Evolutionary conservation across 2,113 vertebrate genomes (phyloP).

Genomic region (Propithecus coquereli): DNA sequence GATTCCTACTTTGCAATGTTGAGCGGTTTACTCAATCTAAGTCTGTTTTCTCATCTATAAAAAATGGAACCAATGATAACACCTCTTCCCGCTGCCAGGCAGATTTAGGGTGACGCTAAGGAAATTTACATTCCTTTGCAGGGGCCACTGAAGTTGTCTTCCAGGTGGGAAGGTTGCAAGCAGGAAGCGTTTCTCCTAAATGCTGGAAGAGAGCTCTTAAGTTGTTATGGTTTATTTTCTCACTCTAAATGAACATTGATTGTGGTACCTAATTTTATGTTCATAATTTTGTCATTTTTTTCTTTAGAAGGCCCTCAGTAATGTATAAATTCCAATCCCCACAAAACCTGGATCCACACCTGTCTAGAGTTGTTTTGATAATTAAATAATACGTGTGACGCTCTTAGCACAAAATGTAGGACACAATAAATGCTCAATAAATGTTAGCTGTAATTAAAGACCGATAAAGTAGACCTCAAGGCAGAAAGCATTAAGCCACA

Average conservation of each 20-base stretch:
- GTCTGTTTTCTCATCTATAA: background rate
- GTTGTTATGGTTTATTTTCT: background rate
- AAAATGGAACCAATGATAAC: background rate
- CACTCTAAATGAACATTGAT: background rate
- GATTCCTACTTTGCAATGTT: background rate
- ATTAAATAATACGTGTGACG: background rate
- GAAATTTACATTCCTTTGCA: background rate
- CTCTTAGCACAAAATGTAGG: background rate
- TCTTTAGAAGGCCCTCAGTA: background rate
- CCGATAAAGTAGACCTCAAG: background rate
- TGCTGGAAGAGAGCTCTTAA: background rate
- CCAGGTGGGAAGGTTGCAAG: background rate
- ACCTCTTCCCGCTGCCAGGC: background rate
- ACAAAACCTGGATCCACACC: background rate
- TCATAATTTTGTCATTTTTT: background rate
- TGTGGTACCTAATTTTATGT: background rate
- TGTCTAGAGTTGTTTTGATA: background rate
- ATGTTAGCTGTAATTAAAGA: background rate
- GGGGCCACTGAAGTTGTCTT: background rate
- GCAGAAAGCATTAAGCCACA: background rate
- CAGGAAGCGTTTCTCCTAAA: background rate
- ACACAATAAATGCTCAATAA: background rate
- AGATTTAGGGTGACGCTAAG: background rate
- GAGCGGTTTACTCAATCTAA: background rate
- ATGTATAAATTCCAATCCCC: background rate